Evolutionary conservation across 2,888 invertebrate genomes (phyloP), one percentile per base, ranked within the genome.

Genomic region (Lysandra bellargus): DNA sequence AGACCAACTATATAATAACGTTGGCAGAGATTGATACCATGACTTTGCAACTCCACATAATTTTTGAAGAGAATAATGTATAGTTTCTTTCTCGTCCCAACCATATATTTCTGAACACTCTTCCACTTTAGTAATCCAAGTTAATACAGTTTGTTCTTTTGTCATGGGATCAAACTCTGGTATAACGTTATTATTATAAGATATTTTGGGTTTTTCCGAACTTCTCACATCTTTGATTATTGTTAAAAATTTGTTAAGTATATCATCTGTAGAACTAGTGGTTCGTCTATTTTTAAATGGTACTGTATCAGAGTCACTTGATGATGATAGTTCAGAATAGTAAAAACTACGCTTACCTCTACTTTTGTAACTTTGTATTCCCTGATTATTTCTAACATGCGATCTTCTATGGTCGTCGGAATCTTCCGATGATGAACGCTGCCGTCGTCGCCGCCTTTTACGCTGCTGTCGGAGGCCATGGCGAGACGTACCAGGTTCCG

Each of bases 11-110:
- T 40, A 40, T 40, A 40, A 40, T 40, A 82, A 7, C 9, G 79
- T 79, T 2, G 84, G 81, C 17, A 84, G 73, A 6, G 80, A 83
- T 1, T 69, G 40, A 40, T 40, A 40, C 40, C 40, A 40, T 40
- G 40, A 14, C 60, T 82, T 82, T 0, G 84, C 83, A 17, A 81
- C 17, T 0, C 82, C 83, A 30, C 49, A 30, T 9, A 83, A 49
- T 78, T 83, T 83, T 1, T 82, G 83, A 6, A 82, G 1, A 2
- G 81, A 53, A 40, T 80, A 82, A 73, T 83, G 81, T 6, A 83
- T 79, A 1, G 73, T 82, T 53, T 83, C 78, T 7, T 37, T 80
- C 78, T 72, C 78, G 23, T 78, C 61, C 40, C 60, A 78, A 3
- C 60, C 37, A 78, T 78, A 78, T 60, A 82, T 80, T 6, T 6